Conservation (phyloP, 2,888 invertebrate species). For the Bedellia somnulentella region DNA sequence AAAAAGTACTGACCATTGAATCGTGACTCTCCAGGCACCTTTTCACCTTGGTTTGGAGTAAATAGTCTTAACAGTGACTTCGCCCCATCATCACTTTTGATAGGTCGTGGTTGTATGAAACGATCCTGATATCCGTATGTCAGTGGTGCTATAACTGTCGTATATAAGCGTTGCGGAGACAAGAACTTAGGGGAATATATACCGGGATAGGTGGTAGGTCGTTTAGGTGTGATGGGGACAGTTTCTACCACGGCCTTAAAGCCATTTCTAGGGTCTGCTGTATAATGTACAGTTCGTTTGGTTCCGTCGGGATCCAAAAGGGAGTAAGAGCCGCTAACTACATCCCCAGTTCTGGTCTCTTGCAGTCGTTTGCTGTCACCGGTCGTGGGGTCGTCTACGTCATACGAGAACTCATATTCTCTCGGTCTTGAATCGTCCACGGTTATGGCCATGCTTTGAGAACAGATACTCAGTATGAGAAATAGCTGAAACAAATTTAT, state of each 20-base stretch:
- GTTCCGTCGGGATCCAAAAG: constrained; percentile 47
- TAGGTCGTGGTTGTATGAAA: too few relatives aligned
- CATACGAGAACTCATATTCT: constrained; percentile 48
- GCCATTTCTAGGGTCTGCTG: constrained; percentile 50
- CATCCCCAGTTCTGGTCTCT: constrained; percentile 34
- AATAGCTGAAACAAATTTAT: constrained; percentile 10
- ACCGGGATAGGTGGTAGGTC: too few relatives aligned
- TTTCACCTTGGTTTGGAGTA: too few relatives aligned
- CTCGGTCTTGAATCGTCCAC: constrained; percentile 29
- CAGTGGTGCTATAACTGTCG: too few relatives aligned
- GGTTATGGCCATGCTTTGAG: constrained; percentile 26
- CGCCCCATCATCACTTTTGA: too few relatives aligned
- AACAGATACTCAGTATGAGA: constrained; percentile 19
- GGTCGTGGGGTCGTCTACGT: constrained; percentile 54
- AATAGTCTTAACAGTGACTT: too few relatives aligned
- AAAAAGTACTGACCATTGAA: too few relatives aligned
- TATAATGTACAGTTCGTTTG: constrained; percentile 45
- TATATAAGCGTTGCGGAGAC: too few relatives aligned
- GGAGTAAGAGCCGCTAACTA: constrained; percentile 40
- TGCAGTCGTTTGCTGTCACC: constrained; percentile 47
- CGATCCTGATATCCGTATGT: too few relatives aligned
- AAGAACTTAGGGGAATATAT: too few relatives aligned
- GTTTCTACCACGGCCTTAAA: constrained; percentile 54
- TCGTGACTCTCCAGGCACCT: too few relatives aligned
- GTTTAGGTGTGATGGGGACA: constrained; percentile 34